Base-by-base conservation (phyloP, 1,140 invertebrate genomes). In the Leptinotarsa lineolata region DNA sequence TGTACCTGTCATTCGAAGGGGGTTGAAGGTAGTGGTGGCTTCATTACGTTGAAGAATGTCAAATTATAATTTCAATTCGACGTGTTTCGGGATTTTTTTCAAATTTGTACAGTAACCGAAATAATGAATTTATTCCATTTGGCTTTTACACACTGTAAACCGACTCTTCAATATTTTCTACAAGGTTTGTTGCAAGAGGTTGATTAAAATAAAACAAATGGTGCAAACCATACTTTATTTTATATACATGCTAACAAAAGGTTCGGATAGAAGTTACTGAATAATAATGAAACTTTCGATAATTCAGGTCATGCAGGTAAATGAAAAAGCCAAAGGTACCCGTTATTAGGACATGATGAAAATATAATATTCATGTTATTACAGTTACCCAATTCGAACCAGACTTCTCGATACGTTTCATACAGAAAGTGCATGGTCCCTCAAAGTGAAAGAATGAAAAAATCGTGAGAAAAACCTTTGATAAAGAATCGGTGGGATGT, bases 241-340 rank as follows among this genome's bases (percentile, higher is more conserved):
- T 64, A 54, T 59, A 70, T 70, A 72, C 74, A 76, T 76, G 74
- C 74, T 76, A 76, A 76, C 74, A 76, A 76, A 63, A 76, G 72
- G 58, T 72, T 22, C 39, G 59, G 48, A 71, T 30, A 24, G 68
- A 74, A 45, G 39, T 39, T 72, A 68, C 71, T 65, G 68, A 71
- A 54, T 71, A 30, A 70, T 59, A 67, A 54, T 54, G 16, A 54
- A 54, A 54, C 48, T n/a, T 15, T 16, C 18, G 46, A 70, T 64
- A 63, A 59, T 30, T 71, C 64, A 66, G 66, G n/a, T 66, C 73
- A 74, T 74, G 73, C 73, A 74, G 63, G 18, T 39, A 44, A 30
- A 24, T 16, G 30, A 66, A 66, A 63, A 54, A 54, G 48, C 48
- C 15, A 54, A n/a, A 54, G n/a, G 4, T 54, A 15, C n/a, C 48